Evolutionary conservation across 2,113 vertebrate genomes (phyloP).

Genomic region (Pseudorhombus dupliciocellatus): DNA sequence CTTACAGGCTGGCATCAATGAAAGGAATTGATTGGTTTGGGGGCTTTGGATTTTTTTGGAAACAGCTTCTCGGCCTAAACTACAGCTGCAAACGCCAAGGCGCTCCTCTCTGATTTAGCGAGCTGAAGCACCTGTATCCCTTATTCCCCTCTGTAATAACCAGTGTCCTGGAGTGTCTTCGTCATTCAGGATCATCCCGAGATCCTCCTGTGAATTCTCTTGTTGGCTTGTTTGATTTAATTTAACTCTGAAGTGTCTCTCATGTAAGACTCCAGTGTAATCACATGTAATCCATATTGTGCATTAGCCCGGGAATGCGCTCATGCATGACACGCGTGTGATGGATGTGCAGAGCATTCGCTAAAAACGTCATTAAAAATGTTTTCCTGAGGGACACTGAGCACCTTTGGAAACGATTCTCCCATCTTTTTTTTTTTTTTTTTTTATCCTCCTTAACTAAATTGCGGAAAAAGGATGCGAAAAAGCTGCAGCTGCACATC

Average conservation of each 20-base stretch:
- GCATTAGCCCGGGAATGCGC: background rate
- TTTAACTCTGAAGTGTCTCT: background rate
- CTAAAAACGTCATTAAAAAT: slow-evolving; percentile 15
- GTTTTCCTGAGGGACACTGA: background rate
- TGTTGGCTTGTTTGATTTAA: too few species aligned
- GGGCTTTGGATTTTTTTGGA: background rate
- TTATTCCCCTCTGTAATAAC: too few species aligned
- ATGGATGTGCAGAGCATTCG: background rate
- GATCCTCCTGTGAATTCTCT: background rate
- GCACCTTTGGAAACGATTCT: background rate
- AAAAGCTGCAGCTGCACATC: slow-evolving; percentile 15
- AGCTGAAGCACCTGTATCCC: slow-evolving; percentile 1
- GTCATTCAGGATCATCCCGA: background rate
- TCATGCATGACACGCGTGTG: slow-evolving; percentile 1
- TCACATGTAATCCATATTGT: background rate
- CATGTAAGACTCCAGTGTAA: background rate
- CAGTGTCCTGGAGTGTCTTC: background rate
- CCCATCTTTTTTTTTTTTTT: too few species aligned
- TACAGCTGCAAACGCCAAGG: slow-evolving; percentile 17
- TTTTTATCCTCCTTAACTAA: slow-evolving; percentile 9
- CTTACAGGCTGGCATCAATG: background rate
- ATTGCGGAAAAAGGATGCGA: background rate
- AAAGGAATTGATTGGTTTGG: background rate
- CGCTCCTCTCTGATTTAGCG: background rate
- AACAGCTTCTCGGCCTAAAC: background rate